Percentiles rank a stretch among this genome's conserved stretches.
Evolutionary conservation across 2,888 invertebrate species (phyloP).

Genomic region (Epirrhoe alternata): DNA sequence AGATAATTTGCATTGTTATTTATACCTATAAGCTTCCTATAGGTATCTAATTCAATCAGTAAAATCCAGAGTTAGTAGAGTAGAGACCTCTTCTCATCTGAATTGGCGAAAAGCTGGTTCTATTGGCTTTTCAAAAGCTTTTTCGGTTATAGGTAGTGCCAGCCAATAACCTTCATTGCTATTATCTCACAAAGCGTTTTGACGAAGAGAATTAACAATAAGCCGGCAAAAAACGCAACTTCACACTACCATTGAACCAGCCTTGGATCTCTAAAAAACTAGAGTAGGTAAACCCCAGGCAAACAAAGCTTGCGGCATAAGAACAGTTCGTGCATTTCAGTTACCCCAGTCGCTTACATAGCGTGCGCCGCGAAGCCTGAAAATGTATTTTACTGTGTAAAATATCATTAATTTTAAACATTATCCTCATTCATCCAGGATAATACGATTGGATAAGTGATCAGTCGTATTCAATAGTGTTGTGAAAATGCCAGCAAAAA

Average conservation of each 20-base stretch:
- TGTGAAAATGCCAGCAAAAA: constrained; percentile 58
- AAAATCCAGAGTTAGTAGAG: too few relatives aligned
- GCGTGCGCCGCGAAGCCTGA: constrained; percentile 65
- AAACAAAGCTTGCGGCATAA: constrained; percentile 67
- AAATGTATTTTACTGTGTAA: constrained; percentile 42
- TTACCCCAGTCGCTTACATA: constrained; percentile 57
- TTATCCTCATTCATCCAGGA: constrained; percentile 20
- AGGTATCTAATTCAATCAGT: too few relatives aligned
- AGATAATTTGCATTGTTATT: too few relatives aligned
- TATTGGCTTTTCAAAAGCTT: not conserved
- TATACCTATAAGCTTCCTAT: too few relatives aligned
- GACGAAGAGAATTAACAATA: constrained; percentile 50
- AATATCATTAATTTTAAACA: constrained; percentile 8
- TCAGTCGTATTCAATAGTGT: constrained; percentile 14
- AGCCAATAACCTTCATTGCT: not conserved
- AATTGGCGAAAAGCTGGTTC: too few relatives aligned
- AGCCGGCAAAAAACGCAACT: constrained; percentile 50
- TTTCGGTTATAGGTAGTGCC: not conserved
- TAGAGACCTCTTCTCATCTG: too few relatives aligned
- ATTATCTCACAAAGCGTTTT: constrained; percentile 7
- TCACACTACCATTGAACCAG: constrained; percentile 40
- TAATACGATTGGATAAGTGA: not conserved
- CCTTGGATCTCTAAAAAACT: constrained; percentile 73
- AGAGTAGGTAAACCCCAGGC: constrained; percentile 66
- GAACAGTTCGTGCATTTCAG: constrained; percentile 48